Conservation (phyloP, 2,113 vertebrate genomes). For the human (Homo sapiens) region DNA sequence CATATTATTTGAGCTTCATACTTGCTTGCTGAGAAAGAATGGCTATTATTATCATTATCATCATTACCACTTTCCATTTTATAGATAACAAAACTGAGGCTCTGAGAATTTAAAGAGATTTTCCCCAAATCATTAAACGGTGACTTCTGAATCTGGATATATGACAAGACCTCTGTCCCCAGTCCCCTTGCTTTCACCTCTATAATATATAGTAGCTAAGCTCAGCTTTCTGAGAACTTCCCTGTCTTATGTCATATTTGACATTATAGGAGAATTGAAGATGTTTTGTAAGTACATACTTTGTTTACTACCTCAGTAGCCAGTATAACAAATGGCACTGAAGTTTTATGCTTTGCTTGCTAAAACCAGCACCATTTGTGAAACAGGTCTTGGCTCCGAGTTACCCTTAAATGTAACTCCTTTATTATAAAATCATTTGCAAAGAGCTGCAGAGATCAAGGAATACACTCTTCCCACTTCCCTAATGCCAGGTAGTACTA, state of each 20-base stretch:
- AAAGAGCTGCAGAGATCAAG: slow-evolving; percentile 33
- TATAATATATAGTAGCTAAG: background rate
- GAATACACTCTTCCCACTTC: background rate
- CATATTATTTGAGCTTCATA: background rate
- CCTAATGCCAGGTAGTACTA: background rate
- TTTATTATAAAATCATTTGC: background rate
- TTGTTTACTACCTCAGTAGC: slow-evolving; percentile 22
- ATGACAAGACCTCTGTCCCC: background rate
- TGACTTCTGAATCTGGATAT: background rate
- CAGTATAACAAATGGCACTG: background rate
- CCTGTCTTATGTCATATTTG: background rate
- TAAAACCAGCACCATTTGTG: background rate
- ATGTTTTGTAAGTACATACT: slow-evolving; percentile 26
- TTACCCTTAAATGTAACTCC: background rate
- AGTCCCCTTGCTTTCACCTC: background rate
- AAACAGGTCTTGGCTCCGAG: slow-evolving; percentile 28
- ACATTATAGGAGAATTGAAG: background rate
- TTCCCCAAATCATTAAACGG: background rate
- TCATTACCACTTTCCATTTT: background rate
- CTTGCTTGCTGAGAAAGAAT: background rate
- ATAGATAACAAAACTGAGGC: background rate
- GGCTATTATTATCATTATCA: background rate
- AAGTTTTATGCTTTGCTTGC: slow-evolving; percentile 3
- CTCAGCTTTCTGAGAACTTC: background rate
- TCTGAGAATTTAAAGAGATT: background rate